Conservation (phyloP, 2,888 invertebrate species). For the Euphydryas editha region DNA sequence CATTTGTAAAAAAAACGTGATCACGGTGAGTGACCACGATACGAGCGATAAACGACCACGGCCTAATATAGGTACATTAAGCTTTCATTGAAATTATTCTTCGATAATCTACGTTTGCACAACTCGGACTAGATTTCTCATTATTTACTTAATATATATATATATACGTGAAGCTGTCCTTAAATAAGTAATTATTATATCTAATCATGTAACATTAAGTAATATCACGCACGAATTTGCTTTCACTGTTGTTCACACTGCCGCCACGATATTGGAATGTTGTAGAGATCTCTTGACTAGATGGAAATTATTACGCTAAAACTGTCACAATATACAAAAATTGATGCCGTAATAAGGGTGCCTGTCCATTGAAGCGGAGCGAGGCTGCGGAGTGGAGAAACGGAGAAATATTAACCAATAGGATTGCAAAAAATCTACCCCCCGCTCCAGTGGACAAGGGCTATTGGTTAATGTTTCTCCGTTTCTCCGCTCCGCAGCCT, state of each 20-base stretch:
- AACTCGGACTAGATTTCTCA: constrained; percentile 66
- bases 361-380: too few relatives aligned
- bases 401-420: too few relatives aligned
- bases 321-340: constrained; percentile 25
- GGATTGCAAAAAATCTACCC: too few relatives aligned
- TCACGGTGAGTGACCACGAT: constrained; percentile 28
- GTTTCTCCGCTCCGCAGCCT: too few relatives aligned
- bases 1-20: constrained; percentile 19
- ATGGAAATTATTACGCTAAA: constrained; percentile 36
- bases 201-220: constrained; percentile 63
- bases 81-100: constrained; percentile 39
- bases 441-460: too few relatives aligned
- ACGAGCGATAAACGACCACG: constrained; percentile 30
- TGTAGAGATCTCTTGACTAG: constrained; percentile 55
- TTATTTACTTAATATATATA: constrained; percentile 41
- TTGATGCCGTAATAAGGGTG: constrained; percentile 14
- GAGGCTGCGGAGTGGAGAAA: too few relatives aligned
- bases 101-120: constrained; percentile 53
- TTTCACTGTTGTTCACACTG: constrained; percentile 45
- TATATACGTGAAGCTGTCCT: constrained; percentile 57
- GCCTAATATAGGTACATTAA: constrained; percentile 45
- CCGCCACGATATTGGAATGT: constrained; percentile 48
- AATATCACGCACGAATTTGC: constrained; percentile 73
- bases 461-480: too few relatives aligned
- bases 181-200: constrained; percentile 52